Evolutionary conservation across 2,797 vertebrate genomes (phyloP), one percentile per base, ranked within the genome.

Genomic region (Onychomys torridus): DNA sequence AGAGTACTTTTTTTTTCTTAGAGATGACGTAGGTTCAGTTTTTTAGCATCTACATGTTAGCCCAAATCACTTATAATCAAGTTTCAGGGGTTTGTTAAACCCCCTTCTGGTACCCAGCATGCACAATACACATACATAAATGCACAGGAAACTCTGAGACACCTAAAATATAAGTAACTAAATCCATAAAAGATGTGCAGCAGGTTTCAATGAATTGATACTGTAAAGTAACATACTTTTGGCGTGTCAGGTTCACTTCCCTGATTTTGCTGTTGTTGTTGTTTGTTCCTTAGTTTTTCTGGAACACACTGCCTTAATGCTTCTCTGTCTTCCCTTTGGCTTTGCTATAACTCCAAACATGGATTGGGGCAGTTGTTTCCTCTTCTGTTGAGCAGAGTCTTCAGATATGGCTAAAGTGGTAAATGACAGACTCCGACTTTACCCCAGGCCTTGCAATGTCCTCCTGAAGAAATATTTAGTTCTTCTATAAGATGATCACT

Each of bases 141-240:
- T 85, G 12, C 63, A n/a, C 43, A 86, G 12, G 9, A 25, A 49
- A 52, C 14, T n/a, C 2, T 69, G 7, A 27, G 52, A 86, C 11
- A n/a, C 12, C 21, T 86, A 37, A 49, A 69, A 25, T 52, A 52
- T 7, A 69, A 69, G 63, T 37, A 52, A n/a, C 10, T 19, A 5
- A 73, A 29, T 40, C 34, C 9, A 21, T 12, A 59, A 90, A 69
- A 78, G 37, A 21, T 9, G 25, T 34, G 71, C 81, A 49, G 73
- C 32, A 84, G 46, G 37, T 13, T 52, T 57, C 14, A 37, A 17
- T 52, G 96, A 59, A 92, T 76, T 61, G 10, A 10, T 84, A 77
- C 57, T 90, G 17, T 25, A 82, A 34, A 46, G n/a, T 40, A 91
- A 4, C 21, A 11, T 29, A 69, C 77, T 98, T 97, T 93, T 91